A percentile compares a stretch with the other conserved stretches of the same genome.
Evolutionary conservation across 2,113 vertebrate species (phyloP).

Genomic region (Australoheros scitulus): DNA sequence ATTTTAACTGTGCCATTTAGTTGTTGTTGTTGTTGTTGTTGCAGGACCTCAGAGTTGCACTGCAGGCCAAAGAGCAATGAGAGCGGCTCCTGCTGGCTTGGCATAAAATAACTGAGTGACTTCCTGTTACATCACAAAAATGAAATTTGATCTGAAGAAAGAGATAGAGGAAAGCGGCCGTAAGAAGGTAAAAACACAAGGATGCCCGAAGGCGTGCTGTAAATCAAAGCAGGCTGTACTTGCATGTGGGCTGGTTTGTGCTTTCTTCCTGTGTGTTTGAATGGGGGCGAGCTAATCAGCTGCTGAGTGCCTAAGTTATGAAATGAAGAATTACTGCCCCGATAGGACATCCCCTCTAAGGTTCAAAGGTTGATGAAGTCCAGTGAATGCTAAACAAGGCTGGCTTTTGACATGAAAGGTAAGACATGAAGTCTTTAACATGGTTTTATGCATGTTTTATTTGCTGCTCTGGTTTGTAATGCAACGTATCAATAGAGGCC

Average conservation of each 20-base stretch:
- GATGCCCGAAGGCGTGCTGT: neutral
- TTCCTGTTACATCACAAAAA: slow-evolving; percentile 28
- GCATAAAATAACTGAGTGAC: neutral
- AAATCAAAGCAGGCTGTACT: neutral
- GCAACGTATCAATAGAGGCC: neutral
- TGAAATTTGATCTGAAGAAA: slow-evolving; percentile 65
- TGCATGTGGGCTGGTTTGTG: neutral
- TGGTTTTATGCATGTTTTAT: neutral
- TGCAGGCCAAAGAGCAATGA: neutral
- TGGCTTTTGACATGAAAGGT: slow-evolving; percentile 41
- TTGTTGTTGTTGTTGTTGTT: neutral
- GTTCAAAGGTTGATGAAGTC: slow-evolving; percentile 62
- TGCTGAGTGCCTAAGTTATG: neutral
- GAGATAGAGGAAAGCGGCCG: slow-evolving; percentile 15
- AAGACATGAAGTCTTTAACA: slow-evolving; percentile 7
- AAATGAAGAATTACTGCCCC: neutral
- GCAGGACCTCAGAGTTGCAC: neutral
- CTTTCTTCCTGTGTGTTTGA: neutral
- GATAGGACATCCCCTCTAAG: neutral
- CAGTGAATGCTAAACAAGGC: neutral
- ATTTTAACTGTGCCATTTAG: neutral
- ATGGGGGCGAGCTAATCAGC: neutral
- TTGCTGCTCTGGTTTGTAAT: neutral
- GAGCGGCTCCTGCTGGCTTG: slow-evolving; percentile 31
- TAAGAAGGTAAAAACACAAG: neutral